These are phyloP conservation scores for Drosophila micromelanica DNA, from an alignment of 1,140 invertebrate species.

Conservation along the genomic window DNA sequence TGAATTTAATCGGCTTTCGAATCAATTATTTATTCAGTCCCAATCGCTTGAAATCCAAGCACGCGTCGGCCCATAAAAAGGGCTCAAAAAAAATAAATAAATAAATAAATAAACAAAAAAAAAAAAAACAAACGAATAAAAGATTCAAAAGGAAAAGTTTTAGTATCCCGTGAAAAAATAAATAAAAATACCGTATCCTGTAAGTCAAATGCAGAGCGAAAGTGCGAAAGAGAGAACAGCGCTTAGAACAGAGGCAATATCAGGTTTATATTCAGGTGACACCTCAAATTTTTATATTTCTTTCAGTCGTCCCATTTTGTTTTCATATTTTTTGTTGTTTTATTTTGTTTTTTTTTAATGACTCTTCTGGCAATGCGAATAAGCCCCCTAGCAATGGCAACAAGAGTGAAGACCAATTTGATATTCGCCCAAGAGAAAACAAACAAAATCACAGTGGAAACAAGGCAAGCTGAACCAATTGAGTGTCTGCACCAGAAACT, in stretches of 20 bases:
- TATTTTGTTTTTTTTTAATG: conserved; percentile 4
- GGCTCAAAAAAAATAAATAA: neutral
- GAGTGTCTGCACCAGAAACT: conserved; percentile 16
- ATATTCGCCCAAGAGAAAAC: conserved; percentile 22
- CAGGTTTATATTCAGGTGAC: conserved; percentile 43
- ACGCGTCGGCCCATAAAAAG: conserved; percentile 27
- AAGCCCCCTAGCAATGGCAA: neutral
- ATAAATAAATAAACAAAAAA: neutral
- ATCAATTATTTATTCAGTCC: conserved; percentile 47
- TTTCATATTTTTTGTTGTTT: conserved; percentile 7
- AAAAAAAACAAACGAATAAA: neutral
- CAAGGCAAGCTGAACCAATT: conserved; percentile 23
- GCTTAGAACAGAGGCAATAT: conserved; percentile 19
- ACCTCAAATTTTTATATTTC: conserved; percentile 44
- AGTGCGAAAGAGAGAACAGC: conserved; percentile 20
- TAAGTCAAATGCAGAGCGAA: conserved; percentile 10
- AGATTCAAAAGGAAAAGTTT: conserved; percentile 40
- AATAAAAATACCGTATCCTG: conserved; percentile 1
- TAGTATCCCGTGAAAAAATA: conserved; percentile 19
- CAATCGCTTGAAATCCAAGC: conserved; percentile 21
- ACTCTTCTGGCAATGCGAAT: conserved; percentile 6
- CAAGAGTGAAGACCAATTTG: conserved; percentile 29
- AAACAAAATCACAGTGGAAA: conserved; percentile 26
- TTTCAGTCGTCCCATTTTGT: conserved; percentile 12
- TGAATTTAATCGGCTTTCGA: conserved; percentile 41